These are phyloP conservation scores for Venturia canescens DNA, from an alignment of 1,140 invertebrate genomes.

Conservation along the genomic window DNA sequence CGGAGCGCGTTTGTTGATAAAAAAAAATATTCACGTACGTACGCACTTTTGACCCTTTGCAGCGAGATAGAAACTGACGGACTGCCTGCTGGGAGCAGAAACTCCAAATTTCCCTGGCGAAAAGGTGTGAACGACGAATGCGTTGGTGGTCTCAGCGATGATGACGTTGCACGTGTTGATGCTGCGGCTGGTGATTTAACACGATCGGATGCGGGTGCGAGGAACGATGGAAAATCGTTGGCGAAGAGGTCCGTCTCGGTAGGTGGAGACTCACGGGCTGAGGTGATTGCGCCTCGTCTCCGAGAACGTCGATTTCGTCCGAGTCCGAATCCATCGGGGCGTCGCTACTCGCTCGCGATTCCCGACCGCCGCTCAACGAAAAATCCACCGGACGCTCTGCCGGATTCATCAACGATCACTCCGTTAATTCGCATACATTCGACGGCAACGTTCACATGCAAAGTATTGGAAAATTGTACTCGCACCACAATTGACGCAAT, in stretches of 20 bases:
- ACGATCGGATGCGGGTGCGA: conserved; percentile 53
- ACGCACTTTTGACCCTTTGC: background rate
- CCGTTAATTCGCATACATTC: too few relatives aligned
- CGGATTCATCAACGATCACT: conserved; percentile 34
- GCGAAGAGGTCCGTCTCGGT: conserved; percentile 61
- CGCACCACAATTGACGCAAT: too few relatives aligned
- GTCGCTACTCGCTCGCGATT: conserved; percentile 72
- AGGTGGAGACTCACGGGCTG: conserved; percentile 55
- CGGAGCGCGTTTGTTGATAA: background rate
- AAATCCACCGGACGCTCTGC: conserved; percentile 75
- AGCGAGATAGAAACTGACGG: conserved; percentile 31
- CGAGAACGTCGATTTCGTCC: conserved; percentile 74
- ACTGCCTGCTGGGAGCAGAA: background rate
- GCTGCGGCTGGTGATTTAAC: conserved; percentile 63
- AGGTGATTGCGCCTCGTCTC: conserved; percentile 68
- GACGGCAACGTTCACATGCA: too few relatives aligned
- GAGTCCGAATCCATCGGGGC: conserved; percentile 69
- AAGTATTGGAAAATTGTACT: too few relatives aligned
- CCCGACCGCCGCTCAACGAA: conserved; percentile 69
- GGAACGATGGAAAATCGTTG: conserved; percentile 61
- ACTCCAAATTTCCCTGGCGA: conserved; percentile 23
- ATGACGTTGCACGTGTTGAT: conserved; percentile 66
- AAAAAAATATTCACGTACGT: background rate
- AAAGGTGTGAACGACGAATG: background rate
- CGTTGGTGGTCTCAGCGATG: conserved; percentile 68